Percentiles rank a stretch among this genome's conserved stretches.
Conservation (phyloP, 2,113 vertebrate genomes). For the Tragelaphus imberbis region DNA sequence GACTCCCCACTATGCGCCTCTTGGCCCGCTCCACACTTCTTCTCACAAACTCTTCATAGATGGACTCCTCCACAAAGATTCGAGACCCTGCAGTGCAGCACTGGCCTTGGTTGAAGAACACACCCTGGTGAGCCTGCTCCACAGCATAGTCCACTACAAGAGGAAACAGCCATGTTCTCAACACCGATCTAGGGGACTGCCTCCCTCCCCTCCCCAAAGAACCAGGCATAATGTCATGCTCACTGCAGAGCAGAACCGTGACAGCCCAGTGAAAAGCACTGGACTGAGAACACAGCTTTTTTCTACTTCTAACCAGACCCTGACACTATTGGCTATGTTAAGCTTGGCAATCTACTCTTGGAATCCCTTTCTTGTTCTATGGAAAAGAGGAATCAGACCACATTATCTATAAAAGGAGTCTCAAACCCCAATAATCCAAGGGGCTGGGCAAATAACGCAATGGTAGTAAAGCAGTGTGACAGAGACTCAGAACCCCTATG, state of each 20-base stretch:
- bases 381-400: not conserved
- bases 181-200: accelerated
- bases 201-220: not conserved
- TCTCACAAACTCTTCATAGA: slow-evolving; percentile 96
- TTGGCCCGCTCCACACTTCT: slow-evolving; percentile 94
- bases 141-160: slow-evolving; percentile 94
- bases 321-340: not conserved
- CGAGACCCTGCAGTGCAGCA: slow-evolving; percentile 98
- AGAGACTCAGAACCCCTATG: not conserved
- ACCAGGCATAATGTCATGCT: not conserved
- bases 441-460: not conserved
- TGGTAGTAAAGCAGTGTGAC: not conserved
- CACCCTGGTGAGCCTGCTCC: slow-evolving; percentile 97
- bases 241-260: accelerated
- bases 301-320: not conserved
- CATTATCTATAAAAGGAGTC: not conserved
- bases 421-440: not conserved
- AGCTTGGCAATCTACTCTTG: not conserved
- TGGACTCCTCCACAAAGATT: slow-evolving; percentile 94
- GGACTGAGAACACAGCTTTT: not conserved
- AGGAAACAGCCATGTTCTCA: not conserved
- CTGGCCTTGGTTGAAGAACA: slow-evolving; percentile 99
- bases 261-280: not conserved
- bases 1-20: slow-evolving; percentile 93
- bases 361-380: not conserved